Evolutionary conservation across 2,797 vertebrate genomes (phyloP).

Genomic region (Thalassophryne amazonica): DNA sequence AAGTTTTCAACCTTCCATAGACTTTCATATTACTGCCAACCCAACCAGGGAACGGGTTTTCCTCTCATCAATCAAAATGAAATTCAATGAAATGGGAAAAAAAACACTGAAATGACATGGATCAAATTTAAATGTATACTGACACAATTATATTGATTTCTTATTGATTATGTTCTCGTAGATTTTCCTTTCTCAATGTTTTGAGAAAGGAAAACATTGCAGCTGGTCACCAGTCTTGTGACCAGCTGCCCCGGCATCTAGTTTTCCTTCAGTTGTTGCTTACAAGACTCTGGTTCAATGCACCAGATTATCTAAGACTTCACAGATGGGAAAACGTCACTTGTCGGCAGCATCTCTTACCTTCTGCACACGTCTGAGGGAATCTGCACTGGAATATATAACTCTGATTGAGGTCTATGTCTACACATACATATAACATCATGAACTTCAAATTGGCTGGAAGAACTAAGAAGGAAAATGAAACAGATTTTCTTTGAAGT

Average conservation of each 20-base stretch:
- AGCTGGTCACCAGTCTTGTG: too few relatives aligned
- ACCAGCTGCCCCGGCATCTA: conserved; percentile 22
- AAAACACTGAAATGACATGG: too few relatives aligned
- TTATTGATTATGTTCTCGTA: too few relatives aligned
- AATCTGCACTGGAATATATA: conserved; percentile 51
- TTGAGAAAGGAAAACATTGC: too few relatives aligned
- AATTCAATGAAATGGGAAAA: too few relatives aligned
- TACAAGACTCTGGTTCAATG: conserved; percentile 5
- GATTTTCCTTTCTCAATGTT: too few relatives aligned
- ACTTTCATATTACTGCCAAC: too few relatives aligned
- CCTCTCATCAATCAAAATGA: too few relatives aligned
- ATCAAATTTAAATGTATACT: too few relatives aligned
- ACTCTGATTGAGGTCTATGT: conserved; percentile 36
- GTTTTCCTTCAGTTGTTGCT: conserved; percentile 42
- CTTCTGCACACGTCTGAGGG: conserved; percentile 46
- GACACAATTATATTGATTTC: too few relatives aligned
- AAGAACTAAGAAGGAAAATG: conserved; percentile 12
- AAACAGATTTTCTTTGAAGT: background rate
- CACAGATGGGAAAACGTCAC: conserved; percentile 45
- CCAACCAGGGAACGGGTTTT: too few relatives aligned
- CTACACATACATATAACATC: conserved; percentile 30
- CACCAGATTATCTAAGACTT: conserved; percentile 36
- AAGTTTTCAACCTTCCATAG: too few relatives aligned
- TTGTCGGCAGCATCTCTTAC: conserved; percentile 48
- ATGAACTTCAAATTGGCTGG: conserved; percentile 9